Conservation (phyloP, 2,888 invertebrate species). For the Maniola hyperantus region DNA sequence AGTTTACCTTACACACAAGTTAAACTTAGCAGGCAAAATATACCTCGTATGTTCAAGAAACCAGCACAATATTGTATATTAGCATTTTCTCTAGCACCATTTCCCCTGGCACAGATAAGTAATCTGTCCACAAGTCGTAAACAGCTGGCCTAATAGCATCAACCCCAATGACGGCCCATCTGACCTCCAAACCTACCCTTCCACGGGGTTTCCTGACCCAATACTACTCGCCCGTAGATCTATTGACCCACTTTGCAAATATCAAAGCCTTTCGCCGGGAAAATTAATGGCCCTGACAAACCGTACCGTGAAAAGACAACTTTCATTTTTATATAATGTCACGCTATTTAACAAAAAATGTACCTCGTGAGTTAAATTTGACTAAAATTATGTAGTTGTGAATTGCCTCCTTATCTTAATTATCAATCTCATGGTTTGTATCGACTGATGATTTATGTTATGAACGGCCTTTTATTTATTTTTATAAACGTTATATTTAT, state of each 20-base stretch:
- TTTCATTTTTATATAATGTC: constrained; percentile 5
- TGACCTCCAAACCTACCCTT: constrained; percentile 57
- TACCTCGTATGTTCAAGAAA: no score
- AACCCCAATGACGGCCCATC: constrained; percentile 50
- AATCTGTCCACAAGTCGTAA: constrained; percentile 58
- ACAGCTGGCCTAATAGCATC: constrained; percentile 59
- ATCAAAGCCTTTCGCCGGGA: constrained; percentile 46
- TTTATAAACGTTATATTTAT: no score
- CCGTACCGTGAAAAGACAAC: constrained; percentile 13
- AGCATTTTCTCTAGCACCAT: constrained; percentile 7
- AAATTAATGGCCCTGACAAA: constrained; percentile 46
- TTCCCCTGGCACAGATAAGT: constrained; percentile 35
- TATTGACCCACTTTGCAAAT: constrained; percentile 62
- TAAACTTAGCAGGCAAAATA: no score
- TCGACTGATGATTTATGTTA: no score
- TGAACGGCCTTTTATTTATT: no score
- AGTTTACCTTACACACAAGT: no score
- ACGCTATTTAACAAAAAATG: constrained; percentile 5
- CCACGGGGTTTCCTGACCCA: constrained; percentile 15
- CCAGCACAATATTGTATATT: no score
- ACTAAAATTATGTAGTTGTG: not conserved
- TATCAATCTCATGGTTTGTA: no score
- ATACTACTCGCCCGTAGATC: constrained; percentile 28
- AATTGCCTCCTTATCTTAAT: no score
- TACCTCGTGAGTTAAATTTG: not conserved